Percentiles rank a stretch among this genome's conserved stretches.
phyloP scores from a whole-genome alignment of 2,113 vertebrate genomes.

The Probosciger aterrimus region DNA sequence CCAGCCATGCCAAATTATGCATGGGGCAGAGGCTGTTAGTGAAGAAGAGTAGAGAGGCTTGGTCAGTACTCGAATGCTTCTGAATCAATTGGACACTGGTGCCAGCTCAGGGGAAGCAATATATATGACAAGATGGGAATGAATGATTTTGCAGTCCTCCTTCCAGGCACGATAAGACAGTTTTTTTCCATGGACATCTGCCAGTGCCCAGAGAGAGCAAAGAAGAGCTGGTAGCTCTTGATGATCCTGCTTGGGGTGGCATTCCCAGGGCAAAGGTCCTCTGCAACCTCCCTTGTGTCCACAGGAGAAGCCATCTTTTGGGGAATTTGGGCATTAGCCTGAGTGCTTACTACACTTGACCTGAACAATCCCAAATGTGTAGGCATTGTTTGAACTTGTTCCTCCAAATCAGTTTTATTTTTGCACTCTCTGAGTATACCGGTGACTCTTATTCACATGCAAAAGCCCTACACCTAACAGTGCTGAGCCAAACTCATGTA shows the following conservation, averaged over 20 bases:
- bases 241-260: not conserved
- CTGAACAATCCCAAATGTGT: not conserved
- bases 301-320: not conserved
- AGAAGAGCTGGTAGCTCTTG: not conserved
- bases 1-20: not conserved
- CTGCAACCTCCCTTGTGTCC: not conserved
- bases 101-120: not conserved
- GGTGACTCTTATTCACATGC: not conserved
- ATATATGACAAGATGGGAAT: not conserved
- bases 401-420: not conserved
- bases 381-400: not conserved
- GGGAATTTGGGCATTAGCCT: not conserved
- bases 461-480: not conserved
- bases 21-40: not conserved
- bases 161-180: not conserved
- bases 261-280: not conserved
- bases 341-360: not conserved
- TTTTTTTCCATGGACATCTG: not conserved
- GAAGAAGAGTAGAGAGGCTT: not conserved
- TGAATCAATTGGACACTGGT: not conserved
- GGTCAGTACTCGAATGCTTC: not conserved
- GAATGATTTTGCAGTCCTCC: not conserved
- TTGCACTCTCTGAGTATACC: not conserved
- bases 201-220: not conserved
- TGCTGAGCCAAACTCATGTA: not conserved